Percentiles rank a stretch among this genome's conserved stretches.
phyloP scores from a whole-genome alignment of 2,113 vertebrate genomes.

The Carettochelys insculpta region DNA sequence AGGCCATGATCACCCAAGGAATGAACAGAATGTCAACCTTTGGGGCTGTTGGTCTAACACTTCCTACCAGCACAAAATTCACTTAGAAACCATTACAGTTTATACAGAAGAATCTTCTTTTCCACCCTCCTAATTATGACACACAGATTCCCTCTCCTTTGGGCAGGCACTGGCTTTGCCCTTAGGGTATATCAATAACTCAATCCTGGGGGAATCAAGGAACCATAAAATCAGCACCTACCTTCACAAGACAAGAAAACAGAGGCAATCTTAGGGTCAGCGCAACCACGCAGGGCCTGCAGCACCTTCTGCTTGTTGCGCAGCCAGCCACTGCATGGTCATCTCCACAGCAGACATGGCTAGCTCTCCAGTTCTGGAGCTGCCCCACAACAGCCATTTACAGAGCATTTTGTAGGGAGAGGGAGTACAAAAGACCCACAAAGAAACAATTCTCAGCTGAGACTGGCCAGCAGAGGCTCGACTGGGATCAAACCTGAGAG shows the following conservation, averaged over 20 bases:
- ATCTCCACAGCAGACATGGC: neutral
- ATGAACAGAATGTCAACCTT: neutral
- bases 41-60: neutral
- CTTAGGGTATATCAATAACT: neutral
- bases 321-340: neutral
- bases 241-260: neutral
- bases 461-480: neutral
- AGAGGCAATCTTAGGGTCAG: neutral
- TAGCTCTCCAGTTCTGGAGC: neutral
- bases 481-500: neutral
- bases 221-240: neutral
- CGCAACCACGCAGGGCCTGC: neutral
- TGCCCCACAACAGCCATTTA: neutral
- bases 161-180: neutral
- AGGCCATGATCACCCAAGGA: neutral
- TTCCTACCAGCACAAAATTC: neutral
- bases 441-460: neutral
- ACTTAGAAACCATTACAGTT: neutral
- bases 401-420: neutral
- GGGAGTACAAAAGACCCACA: neutral
- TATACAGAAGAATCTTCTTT: neutral
- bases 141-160: neutral
- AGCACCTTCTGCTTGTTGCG: constrained; percentile 36
- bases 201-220: neutral
- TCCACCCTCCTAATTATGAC: neutral